These are phyloP conservation scores for Lasaia peninsularis DNA, from an alignment of 1,140 invertebrate genomes.

Conservation along the genomic window DNA sequence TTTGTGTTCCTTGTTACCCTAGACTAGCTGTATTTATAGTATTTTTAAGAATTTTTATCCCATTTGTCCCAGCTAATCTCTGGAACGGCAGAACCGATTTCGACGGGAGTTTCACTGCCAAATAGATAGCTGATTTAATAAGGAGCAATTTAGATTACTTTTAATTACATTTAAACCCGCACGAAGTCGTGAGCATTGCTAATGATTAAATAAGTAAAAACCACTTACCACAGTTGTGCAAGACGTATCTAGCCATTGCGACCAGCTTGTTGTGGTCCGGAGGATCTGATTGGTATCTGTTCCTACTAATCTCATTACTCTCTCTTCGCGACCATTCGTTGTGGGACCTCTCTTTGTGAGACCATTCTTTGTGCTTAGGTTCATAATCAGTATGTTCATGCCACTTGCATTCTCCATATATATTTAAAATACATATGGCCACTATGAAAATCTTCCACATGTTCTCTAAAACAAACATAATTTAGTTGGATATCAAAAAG, in stretches of 20 bases:
- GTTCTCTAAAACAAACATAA: constrained; percentile 6
- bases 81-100: no score
- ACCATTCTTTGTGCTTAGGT: neutral
- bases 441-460: constrained; percentile 44
- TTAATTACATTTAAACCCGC: no score
- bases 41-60: no score
- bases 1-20: no score
- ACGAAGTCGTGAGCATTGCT: no score
- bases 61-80: no score
- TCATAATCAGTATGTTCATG: neutral
- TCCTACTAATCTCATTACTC: constrained; percentile 25
- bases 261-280: constrained; percentile 62
- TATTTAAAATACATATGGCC: constrained; percentile 32
- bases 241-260: constrained; percentile 66
- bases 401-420: constrained; percentile 38
- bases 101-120: no score
- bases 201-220: no score
- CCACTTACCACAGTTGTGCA: constrained; percentile 57
- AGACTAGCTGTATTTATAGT: no score
- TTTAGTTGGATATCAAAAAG: no score
- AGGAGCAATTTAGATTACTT: no score
- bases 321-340: constrained; percentile 31
- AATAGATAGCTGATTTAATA: no score
- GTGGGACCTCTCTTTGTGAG: constrained; percentile 6
- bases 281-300: constrained; percentile 32